A percentile compares a stretch with the other conserved stretches of the same genome.
Conservation (phyloP, 1,140 invertebrate genomes). For the Leptonema lineaticorne region DNA sequence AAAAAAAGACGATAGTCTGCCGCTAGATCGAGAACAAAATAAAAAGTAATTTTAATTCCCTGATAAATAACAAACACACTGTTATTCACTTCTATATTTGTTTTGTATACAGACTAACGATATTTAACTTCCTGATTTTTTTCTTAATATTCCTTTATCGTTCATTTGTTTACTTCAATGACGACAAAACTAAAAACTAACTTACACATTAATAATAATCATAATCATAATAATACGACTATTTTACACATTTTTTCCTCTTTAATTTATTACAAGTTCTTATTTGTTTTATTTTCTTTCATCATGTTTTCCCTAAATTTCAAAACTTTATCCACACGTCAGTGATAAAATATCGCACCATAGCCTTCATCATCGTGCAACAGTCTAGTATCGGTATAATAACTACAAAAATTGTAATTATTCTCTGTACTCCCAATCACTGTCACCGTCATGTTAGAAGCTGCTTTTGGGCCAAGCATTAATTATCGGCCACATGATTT, state of each 20-base stretch:
- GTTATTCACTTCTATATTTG: slow-evolving; percentile 19
- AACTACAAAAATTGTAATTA: background rate
- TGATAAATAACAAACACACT: slow-evolving; percentile 15
- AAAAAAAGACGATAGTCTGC: no score
- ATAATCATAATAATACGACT: no score
- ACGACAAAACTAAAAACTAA: slow-evolving; percentile 29
- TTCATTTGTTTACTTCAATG: slow-evolving; percentile 26
- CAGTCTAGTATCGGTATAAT: background rate
- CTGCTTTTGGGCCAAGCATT: background rate
- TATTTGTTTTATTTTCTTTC: background rate
- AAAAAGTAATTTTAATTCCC: no score
- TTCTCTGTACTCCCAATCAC: background rate
- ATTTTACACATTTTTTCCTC: slow-evolving; percentile 23
- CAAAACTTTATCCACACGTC: background rate
- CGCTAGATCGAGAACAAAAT: no score
- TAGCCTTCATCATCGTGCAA: background rate
- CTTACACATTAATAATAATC: slow-evolving; percentile 31
- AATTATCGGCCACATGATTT: background rate
- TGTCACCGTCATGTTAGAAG: slow-evolving; percentile 17
- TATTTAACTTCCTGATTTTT: slow-evolving; percentile 8
- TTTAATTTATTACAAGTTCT: background rate
- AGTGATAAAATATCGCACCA: background rate
- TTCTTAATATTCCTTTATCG: no score
- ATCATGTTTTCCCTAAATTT: no score
- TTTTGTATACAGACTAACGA: slow-evolving; percentile 8